phyloP scores from a whole-genome alignment of 2,797 vertebrate species.

The Pseudochirops corinnae region DNA sequence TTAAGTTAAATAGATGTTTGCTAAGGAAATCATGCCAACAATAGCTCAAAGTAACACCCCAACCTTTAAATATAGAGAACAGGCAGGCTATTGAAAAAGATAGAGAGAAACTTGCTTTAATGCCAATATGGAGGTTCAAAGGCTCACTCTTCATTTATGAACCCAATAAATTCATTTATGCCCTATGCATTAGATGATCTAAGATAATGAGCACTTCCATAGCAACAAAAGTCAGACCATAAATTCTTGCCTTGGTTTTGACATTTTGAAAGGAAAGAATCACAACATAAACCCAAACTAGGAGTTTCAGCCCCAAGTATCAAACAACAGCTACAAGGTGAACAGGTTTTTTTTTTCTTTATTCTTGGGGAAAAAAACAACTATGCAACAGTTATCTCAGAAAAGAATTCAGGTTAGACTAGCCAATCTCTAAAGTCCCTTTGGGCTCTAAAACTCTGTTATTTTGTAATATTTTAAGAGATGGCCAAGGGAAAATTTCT shows the following conservation, averaged over 20 bases:
- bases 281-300: constrained; percentile 36
- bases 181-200: constrained; percentile 61
- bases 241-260: constrained; percentile 77
- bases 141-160: constrained; percentile 67
- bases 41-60: not conserved
- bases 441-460: not conserved
- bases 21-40: constrained; percentile 50
- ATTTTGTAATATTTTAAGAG: not conserved
- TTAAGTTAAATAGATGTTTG: constrained; percentile 10
- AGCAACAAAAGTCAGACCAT: constrained; percentile 79
- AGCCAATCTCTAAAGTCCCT: not conserved
- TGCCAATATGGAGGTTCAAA: constrained; percentile 50
- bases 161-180: constrained; percentile 69
- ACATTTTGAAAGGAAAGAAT: constrained; percentile 70
- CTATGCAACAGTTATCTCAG: constrained; percentile 55
- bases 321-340: constrained; percentile 52
- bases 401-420: constrained; percentile 59
- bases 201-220: constrained; percentile 79
- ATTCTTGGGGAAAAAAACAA: constrained; percentile 38
- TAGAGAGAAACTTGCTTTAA: constrained; percentile 30
- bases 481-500: constrained; percentile 27
- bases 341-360: constrained; percentile 58
- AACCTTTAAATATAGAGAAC: constrained; percentile 29
- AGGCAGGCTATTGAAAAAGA: constrained; percentile 42
- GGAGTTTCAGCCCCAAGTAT: constrained; percentile 63